These are phyloP conservation scores for Corythaixoides concolor DNA, from an alignment of 2,113 vertebrate genomes.

Conservation along the genomic window DNA sequence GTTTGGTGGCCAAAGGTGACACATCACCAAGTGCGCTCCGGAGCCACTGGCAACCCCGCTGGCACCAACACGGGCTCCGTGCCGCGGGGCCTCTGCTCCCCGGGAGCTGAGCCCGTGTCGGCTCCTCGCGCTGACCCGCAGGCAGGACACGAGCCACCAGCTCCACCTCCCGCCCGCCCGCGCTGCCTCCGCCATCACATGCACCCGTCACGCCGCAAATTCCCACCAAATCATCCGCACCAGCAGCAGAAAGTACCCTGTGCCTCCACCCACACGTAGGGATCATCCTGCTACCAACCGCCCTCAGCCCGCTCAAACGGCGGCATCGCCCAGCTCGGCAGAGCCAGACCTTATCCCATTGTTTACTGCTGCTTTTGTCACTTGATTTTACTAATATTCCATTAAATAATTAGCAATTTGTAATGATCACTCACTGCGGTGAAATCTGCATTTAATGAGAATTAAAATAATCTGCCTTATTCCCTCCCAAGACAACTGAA, in stretches of 20 bases:
- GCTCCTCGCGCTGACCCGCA: not conserved
- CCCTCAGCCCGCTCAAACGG: not conserved
- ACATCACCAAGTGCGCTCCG: not conserved
- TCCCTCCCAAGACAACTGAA: not conserved
- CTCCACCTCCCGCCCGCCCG: not conserved
- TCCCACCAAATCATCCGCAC: not conserved
- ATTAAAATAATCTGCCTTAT: not conserved
- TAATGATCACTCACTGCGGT: not conserved
- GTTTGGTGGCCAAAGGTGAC: not conserved
- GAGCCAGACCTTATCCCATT: not conserved
- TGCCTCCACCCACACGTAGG: not conserved
- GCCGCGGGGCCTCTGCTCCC: not conserved
- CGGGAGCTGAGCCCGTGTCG: not conserved
- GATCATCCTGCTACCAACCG: not conserved
- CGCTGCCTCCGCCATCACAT: not conserved
- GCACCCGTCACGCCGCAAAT: not conserved
- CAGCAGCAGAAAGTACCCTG: not conserved
- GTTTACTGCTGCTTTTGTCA: not conserved
- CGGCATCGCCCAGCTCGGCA: not conserved
- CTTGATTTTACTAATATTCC: not conserved
- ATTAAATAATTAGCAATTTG: not conserved
- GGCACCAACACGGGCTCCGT: not conserved
- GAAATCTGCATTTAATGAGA: not conserved
- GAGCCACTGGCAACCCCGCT: not conserved
- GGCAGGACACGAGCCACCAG: not conserved